Conservation (phyloP, 2,113 vertebrate species). For the Cygnus buccinator region DNA sequence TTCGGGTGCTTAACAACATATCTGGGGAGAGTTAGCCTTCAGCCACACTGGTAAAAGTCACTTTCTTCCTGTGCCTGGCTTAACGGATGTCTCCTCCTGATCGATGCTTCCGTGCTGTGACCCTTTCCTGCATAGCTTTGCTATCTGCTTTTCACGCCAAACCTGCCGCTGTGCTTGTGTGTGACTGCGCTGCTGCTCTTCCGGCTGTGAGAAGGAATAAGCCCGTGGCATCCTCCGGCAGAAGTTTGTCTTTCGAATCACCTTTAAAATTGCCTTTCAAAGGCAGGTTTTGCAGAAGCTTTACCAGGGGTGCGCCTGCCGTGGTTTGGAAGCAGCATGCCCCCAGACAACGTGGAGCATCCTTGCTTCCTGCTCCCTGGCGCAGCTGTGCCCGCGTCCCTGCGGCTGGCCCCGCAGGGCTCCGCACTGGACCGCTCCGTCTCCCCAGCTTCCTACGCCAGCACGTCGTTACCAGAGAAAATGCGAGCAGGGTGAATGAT, state of each 20-base stretch:
- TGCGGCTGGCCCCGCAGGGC: too few relatives aligned
- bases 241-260: neutral
- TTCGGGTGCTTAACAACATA: too few relatives aligned
- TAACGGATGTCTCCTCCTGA: too few relatives aligned
- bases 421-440: neutral
- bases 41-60: neutral
- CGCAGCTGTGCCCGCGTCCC: too few relatives aligned
- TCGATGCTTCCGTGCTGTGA: accelerated
- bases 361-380: neutral
- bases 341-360: neutral
- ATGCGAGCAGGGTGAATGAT: neutral
- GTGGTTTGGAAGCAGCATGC: neutral
- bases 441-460: neutral
- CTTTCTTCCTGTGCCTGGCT: neutral
- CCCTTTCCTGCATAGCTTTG: accelerated
- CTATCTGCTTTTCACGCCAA: accelerated
- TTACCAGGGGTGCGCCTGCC: neutral
- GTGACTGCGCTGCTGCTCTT: neutral
- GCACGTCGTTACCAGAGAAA: neutral
- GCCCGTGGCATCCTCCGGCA: neutral
- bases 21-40: neutral
- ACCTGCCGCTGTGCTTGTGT: neutral
- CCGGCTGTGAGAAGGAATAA: neutral
- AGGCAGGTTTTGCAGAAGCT: neutral
- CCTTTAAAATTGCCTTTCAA: neutral